A percentile compares a stretch with the other conserved stretches of the same genome.
Conservation (phyloP, 1,140 invertebrate genomes). For the Melitaea cinxia region DNA sequence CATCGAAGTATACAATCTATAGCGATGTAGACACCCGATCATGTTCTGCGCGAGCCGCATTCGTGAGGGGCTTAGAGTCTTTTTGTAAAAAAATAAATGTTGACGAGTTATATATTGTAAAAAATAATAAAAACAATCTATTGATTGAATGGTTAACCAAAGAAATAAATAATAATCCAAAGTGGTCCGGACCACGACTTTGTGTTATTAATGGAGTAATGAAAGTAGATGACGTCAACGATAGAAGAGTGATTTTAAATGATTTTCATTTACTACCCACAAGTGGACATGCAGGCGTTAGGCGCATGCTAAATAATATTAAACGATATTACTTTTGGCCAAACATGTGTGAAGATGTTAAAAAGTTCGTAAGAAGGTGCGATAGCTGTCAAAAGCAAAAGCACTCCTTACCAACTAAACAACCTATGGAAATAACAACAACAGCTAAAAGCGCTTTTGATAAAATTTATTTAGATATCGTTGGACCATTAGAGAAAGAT, state of each 20-base stretch:
- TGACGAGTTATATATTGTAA: too few relatives aligned
- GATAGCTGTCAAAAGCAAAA: constrained; percentile 13
- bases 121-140: too few relatives aligned
- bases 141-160: too few relatives aligned
- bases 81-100: too few relatives aligned
- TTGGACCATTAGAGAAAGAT: constrained; percentile 25
- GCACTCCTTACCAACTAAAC: constrained; percentile 7
- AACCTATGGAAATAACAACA: constrained; percentile 20
- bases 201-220: neutral
- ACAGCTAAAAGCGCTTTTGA: constrained; percentile 17
- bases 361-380: constrained; percentile 1
- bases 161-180: too few relatives aligned
- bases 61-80: too few relatives aligned
- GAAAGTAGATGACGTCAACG: neutral
- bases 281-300: neutral
- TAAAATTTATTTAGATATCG: constrained; percentile 31
- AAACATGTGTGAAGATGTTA: constrained; percentile 11
- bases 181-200: neutral
- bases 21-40: too few relatives aligned
- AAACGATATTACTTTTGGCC: constrained; percentile 1
- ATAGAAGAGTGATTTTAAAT: neutral
- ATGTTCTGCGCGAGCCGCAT: too few relatives aligned
- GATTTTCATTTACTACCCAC: neutral
- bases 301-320: neutral
- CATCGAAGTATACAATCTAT: too few relatives aligned